Percentiles rank a stretch among this genome's conserved stretches.
phyloP scores from a whole-genome alignment of 1,140 invertebrate genomes.

The Lasioglossum baleicum region DNA sequence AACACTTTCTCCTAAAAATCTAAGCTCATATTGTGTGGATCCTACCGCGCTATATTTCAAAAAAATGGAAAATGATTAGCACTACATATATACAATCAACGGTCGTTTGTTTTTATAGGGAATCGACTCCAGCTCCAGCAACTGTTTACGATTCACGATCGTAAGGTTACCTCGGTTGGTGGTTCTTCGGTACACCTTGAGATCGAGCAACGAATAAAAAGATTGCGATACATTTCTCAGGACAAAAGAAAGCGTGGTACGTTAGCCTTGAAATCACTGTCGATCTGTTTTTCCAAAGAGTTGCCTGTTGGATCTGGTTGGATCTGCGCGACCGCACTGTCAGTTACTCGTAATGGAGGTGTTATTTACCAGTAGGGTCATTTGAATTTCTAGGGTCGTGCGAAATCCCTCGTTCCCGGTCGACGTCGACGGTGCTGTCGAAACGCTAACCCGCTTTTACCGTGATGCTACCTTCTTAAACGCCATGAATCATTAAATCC shows the following conservation, averaged over 20 bases:
- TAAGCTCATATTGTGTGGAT: too few relatives aligned
- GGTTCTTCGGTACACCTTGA: background rate
- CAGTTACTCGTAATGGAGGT: background rate
- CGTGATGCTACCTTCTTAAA: background rate
- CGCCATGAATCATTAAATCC: background rate
- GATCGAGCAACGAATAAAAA: background rate
- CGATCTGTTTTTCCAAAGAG: background rate
- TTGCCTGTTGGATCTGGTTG: slow-evolving; percentile 22
- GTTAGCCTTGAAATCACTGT: slow-evolving; percentile 41
- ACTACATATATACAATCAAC: too few relatives aligned
- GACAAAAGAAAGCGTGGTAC: background rate
- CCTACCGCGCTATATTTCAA: too few relatives aligned
- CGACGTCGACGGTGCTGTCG: too few relatives aligned
- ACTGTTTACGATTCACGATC: too few relatives aligned
- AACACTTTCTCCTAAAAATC: too few relatives aligned
- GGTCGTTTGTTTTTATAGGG: too few relatives aligned
- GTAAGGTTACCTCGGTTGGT: background rate
- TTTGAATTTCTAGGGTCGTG: background rate
- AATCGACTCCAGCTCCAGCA: background rate
- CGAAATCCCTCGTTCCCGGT: background rate
- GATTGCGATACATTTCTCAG: background rate
- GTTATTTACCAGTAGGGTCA: background rate
- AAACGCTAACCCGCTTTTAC: background rate
- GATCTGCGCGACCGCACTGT: background rate
- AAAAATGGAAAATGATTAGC: background rate